Evolutionary conservation across 2,888 invertebrate species (phyloP).

Genomic region (Neoascia interrupta): DNA sequence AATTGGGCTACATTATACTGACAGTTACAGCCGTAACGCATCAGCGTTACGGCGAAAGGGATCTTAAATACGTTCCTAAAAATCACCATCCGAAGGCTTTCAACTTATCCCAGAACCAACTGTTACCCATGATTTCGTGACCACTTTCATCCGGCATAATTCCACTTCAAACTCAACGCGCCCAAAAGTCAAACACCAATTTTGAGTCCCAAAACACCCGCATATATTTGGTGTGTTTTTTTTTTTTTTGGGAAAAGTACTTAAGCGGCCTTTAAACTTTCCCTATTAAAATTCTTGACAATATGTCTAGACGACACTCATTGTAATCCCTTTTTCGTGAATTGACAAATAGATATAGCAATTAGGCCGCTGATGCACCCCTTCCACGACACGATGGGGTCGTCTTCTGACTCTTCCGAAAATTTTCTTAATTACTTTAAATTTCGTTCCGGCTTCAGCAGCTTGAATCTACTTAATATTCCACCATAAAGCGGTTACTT

Average conservation of each 20-base stretch:
- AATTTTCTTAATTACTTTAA: conserved; percentile 56
- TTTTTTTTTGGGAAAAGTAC: too few species aligned
- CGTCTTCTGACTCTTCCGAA: not conserved
- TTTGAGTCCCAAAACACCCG: not conserved
- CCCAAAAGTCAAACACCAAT: too few species aligned
- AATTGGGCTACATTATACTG: too few species aligned
- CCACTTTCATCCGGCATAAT: too few species aligned
- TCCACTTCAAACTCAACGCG: too few species aligned
- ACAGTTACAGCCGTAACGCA: too few species aligned
- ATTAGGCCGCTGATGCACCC: conserved; percentile 24
- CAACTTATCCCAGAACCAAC: too few species aligned
- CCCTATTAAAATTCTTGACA: conserved; percentile 30
- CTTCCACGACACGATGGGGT: not conserved
- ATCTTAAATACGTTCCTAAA: too few species aligned
- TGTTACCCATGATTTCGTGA: too few species aligned
- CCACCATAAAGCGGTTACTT: conserved; percentile 12
- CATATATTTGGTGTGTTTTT: not conserved
- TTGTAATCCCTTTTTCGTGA: conserved; percentile 1
- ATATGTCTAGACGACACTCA: conserved; percentile 39
- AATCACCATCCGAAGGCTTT: too few species aligned
- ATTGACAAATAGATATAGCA: conserved; percentile 53
- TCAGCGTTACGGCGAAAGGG: too few species aligned
- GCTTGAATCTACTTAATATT: conserved; percentile 47
- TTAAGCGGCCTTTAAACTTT: conserved; percentile 36
- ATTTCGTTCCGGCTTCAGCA: conserved; percentile 34